Evolutionary conservation across 2,113 vertebrate species (phyloP).

Genomic region (Paraplagusia blochii): DNA sequence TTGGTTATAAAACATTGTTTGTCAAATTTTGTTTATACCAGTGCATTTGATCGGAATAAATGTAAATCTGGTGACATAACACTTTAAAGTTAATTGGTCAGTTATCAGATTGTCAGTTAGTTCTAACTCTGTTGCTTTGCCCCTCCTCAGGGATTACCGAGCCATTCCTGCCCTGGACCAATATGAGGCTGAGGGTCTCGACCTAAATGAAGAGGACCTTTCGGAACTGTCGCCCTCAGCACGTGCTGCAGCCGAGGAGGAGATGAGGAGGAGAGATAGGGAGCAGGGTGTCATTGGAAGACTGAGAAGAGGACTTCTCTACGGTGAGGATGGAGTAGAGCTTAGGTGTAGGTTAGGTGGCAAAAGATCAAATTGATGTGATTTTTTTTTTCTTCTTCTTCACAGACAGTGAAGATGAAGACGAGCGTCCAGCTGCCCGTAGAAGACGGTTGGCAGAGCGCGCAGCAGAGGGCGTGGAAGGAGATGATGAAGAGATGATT

Average conservation of each 20-base stretch:
- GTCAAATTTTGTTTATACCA: too few relatives aligned
- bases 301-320: constrained; percentile 85
- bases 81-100: too few relatives aligned
- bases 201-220: constrained; percentile 88
- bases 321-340: constrained; percentile 53
- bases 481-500: constrained; percentile 93
- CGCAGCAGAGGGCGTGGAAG: constrained; percentile 84
- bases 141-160: constrained; percentile 85
- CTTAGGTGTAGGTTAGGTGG: not conserved
- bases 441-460: constrained; percentile 85
- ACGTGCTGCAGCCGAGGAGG: constrained; percentile 86
- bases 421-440: constrained; percentile 83
- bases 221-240: constrained; percentile 92
- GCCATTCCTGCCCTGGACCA: constrained; percentile 88
- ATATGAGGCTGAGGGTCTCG: constrained; percentile 90
- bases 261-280: constrained; percentile 86
- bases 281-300: constrained; percentile 83
- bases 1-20: too few relatives aligned
- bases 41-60: too few relatives aligned
- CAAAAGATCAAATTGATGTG: not conserved
- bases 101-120: too few relatives aligned
- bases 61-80: too few relatives aligned
- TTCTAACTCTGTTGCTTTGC: too few relatives aligned
- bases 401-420: constrained; percentile 93
- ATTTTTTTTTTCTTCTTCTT: too few relatives aligned